Percentiles rank a stretch among this genome's conserved stretches.
Conservation (phyloP, 2,113 vertebrate species). For the Pluvianellus socialis region DNA sequence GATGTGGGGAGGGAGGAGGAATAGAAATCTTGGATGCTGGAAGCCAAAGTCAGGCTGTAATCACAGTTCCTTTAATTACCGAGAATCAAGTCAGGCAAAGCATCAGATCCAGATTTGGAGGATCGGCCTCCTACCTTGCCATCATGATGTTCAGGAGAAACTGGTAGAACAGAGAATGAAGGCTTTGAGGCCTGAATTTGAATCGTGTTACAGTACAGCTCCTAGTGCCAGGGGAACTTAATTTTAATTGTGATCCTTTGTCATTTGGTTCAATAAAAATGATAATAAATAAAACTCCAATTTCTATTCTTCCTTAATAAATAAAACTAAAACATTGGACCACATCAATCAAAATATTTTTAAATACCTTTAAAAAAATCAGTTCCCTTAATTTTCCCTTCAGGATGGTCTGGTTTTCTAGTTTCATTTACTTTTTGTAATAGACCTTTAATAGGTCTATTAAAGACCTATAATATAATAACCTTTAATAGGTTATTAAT, state of each 20-base stretch:
- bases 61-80: not conserved
- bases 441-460: no score
- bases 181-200: not conserved
- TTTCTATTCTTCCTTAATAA: not conserved
- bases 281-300: not conserved
- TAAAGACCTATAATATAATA: no score
- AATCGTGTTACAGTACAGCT: not conserved
- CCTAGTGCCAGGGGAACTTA: not conserved
- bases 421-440: not conserved
- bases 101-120: not conserved
- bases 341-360: not conserved
- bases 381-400: not conserved
- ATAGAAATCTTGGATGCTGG: not conserved
- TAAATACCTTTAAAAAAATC: not conserved
- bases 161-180: not conserved
- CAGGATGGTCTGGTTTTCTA: not conserved
- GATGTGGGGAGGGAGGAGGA: not conserved
- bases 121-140: not conserved
- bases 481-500: no score
- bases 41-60: not conserved
- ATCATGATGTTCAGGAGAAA: not conserved
- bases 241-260: not conserved
- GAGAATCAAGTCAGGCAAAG: not conserved
- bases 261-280: not conserved
- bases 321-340: not conserved